Percentiles rank a stretch among this genome's conserved stretches.
Conservation (phyloP, 1,140 invertebrate species). For the Camponotus vicinus region DNA sequence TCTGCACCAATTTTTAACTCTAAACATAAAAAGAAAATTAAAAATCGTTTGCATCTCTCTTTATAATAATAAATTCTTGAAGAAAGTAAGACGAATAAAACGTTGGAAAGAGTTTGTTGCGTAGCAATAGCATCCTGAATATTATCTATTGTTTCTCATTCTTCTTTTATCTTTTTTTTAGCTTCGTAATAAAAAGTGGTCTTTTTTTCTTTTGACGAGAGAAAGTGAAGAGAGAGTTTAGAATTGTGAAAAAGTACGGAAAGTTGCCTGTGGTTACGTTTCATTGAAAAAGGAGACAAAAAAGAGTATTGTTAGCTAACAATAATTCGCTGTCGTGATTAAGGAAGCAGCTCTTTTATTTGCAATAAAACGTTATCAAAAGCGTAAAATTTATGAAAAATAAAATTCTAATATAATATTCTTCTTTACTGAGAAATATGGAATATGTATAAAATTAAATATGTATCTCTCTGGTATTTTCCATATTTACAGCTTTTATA, state of each 20-base stretch:
- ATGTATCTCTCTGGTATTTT: not conserved
- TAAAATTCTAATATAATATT: not conserved
- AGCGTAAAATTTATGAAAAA: not conserved
- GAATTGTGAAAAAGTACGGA: constrained; percentile 77
- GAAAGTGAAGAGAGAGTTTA: constrained; percentile 82
- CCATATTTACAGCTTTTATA: not conserved
- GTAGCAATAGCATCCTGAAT: constrained; percentile 53
- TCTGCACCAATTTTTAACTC: constrained; percentile 22
- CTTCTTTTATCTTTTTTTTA: constrained; percentile 68
- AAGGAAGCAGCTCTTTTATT: not conserved
- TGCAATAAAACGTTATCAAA: not conserved
- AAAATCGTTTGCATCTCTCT: constrained; percentile 66
- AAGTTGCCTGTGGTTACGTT: not conserved
- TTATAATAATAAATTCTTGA: constrained; percentile 78
- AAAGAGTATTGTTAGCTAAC: constrained; percentile 5
- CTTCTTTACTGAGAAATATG: constrained; percentile 38
- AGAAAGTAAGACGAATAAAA: constrained; percentile 79
- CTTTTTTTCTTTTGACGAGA: constrained; percentile 72
- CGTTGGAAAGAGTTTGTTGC: constrained; percentile 80
- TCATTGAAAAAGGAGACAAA: not conserved
- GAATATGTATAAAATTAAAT: constrained; percentile 21
- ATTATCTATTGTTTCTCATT: constrained; percentile 78
- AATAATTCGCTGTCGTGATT: not conserved
- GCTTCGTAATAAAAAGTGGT: constrained; percentile 82
- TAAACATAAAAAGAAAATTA: constrained; percentile 81